Conservation (phyloP, 2,888 invertebrate genomes). For the Anarsia innoxiella region DNA sequence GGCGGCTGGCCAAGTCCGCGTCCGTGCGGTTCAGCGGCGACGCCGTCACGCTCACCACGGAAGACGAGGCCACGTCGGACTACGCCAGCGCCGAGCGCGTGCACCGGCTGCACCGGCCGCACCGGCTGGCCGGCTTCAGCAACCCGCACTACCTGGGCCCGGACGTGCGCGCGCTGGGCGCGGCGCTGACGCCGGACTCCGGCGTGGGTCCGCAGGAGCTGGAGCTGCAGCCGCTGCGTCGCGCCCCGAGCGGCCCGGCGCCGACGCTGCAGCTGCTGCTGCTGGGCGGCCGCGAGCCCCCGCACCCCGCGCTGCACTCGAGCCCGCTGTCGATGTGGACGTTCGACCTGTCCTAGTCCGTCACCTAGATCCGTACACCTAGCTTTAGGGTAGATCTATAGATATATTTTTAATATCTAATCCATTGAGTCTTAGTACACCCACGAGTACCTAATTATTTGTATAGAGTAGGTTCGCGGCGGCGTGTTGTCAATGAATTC, state of each 20-base stretch:
- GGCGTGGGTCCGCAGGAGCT: conserved; percentile 71
- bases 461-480: no score
- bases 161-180: conserved; percentile 80
- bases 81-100: conserved; percentile 84
- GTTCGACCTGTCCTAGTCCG: conserved; percentile 35
- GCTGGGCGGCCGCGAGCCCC: conserved; percentile 86
- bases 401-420: no score
- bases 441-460: no score
- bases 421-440: no score
- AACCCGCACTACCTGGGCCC: conserved; percentile 85
- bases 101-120: conserved; percentile 74
- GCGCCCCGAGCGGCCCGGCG: conserved; percentile 43
- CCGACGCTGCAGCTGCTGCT: conserved; percentile 52
- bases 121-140: conserved; percentile 77
- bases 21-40: conserved; percentile 75
- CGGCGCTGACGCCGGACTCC: conserved; percentile 80
- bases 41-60: conserved; percentile 64
- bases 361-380: no score
- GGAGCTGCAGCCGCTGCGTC: conserved; percentile 51
- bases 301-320: conserved; percentile 84
- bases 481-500: no score
- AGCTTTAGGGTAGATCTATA: no score
- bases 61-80: conserved; percentile 79
- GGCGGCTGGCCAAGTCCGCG: conserved; percentile 75
- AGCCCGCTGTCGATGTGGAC: conserved; percentile 88